phyloP scores from a whole-genome alignment of 2,113 vertebrate species.

The Australoheros scitulus region DNA sequence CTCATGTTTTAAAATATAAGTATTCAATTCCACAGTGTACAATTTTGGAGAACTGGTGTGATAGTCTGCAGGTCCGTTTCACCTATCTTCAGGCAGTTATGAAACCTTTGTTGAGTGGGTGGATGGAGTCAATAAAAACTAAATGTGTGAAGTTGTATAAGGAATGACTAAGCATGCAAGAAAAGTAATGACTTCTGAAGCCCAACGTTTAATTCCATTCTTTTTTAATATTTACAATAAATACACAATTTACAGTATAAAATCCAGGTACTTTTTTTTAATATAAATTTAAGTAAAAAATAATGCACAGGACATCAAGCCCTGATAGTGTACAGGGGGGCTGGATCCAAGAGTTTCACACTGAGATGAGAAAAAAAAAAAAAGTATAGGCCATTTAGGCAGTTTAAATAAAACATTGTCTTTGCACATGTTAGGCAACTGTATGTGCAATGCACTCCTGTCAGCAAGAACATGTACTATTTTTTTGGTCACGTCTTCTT shows the following conservation, averaged over 20 bases:
- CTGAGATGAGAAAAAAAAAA: constrained; percentile 71
- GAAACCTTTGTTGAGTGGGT: constrained; percentile 28
- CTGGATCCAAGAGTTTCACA: constrained; percentile 79
- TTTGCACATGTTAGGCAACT: constrained; percentile 71
- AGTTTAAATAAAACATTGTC: constrained; percentile 92
- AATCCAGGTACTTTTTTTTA: constrained; percentile 88
- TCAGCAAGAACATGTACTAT: constrained; percentile 53
- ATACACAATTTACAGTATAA: constrained; percentile 88
- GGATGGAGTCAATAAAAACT: constrained; percentile 38
- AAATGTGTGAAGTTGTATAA: constrained; percentile 15
- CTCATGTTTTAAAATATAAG: constrained; percentile 52
- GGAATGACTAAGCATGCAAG: background rate
- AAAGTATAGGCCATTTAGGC: constrained; percentile 80
- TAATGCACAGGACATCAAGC: constrained; percentile 90
- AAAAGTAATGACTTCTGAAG: constrained; percentile 6
- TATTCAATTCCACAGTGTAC: constrained; percentile 58
- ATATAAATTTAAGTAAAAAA: constrained; percentile 84
- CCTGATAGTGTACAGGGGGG: constrained; percentile 88
- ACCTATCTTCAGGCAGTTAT: background rate
- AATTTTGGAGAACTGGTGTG: constrained; percentile 47
- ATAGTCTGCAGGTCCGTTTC: constrained; percentile 42
- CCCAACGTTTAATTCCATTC: constrained; percentile 69
- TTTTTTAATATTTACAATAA: constrained; percentile 90
- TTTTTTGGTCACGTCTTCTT: constrained; percentile 59
- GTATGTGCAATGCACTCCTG: constrained; percentile 68